Percentiles rank a stretch among this genome's conserved stretches.
phyloP scores from a whole-genome alignment of 2,113 vertebrate species.

The Pachyramphus minor region DNA sequence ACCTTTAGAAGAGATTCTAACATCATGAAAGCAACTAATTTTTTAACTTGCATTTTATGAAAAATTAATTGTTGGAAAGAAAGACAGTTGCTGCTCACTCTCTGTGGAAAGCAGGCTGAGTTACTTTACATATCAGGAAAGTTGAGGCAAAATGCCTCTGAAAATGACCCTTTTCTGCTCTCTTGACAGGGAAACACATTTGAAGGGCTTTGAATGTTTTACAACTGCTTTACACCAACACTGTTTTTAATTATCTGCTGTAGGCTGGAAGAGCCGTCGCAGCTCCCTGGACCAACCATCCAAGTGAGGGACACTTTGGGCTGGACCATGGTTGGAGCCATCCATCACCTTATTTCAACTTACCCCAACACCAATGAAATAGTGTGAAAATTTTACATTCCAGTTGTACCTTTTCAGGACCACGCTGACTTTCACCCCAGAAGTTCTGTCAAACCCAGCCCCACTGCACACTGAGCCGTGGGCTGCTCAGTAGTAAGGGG shows the following conservation, averaged over 20 bases:
- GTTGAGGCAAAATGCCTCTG: background rate
- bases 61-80: background rate
- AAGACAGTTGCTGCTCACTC: rapidly evolving
- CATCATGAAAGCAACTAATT: background rate
- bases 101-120: background rate
- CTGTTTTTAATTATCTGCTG: background rate
- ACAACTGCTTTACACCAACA: background rate
- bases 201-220: background rate
- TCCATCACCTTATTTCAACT: background rate
- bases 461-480: background rate
- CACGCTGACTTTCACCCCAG: background rate
- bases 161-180: background rate
- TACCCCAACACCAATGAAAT: rapidly evolving
- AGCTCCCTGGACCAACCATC: background rate
- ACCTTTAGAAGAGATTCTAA: background rate
- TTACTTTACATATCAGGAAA: rapidly evolving
- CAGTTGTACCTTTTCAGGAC: background rate
- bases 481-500: background rate
- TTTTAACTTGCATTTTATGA: background rate
- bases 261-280: background rate
- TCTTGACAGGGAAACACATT: background rate
- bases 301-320: background rate
- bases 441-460: background rate
- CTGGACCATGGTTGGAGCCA: background rate
- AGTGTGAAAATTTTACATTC: background rate